Evolutionary conservation across 1,140 invertebrate genomes (phyloP).

Genomic region (Brachionus manjavacas): DNA sequence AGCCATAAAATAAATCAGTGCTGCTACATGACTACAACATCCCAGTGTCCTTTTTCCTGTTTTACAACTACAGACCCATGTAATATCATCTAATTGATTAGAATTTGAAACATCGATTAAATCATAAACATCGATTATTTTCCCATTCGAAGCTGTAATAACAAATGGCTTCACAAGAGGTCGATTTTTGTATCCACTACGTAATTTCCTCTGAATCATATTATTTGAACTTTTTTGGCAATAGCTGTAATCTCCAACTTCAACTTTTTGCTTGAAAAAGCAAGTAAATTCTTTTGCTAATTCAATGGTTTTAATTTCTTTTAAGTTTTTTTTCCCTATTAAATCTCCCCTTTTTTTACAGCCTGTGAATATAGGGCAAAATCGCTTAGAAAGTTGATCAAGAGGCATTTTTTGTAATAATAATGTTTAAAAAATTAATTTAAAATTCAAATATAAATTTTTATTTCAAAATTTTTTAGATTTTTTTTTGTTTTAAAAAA

Average conservation of each 20-base stretch:
- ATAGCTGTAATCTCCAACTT: neutral
- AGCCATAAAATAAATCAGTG: neutral
- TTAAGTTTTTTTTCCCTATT: neutral
- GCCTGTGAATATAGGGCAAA: neutral
- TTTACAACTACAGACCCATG: neutral
- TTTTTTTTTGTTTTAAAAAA: neutral
- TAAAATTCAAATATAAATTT: neutral
- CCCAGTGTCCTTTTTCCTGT: neutral
- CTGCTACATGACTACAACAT: too few relatives aligned
- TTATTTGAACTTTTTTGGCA: neutral
- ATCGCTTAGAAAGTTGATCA: neutral
- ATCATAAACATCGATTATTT: neutral
- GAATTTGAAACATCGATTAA: neutral
- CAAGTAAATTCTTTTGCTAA: neutral
- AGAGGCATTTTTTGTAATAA: neutral
- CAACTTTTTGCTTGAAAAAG: neutral
- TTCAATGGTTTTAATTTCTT: too few relatives aligned
- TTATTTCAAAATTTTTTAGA: neutral
- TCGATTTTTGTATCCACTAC: neutral
- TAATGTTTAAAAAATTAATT: neutral
- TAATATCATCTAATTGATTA: neutral
- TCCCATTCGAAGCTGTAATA: neutral
- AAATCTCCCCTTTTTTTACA: neutral
- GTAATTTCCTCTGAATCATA: neutral
- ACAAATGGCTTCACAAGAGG: neutral